These are phyloP conservation scores for Rhynchomys soricoides DNA, from an alignment of 2,113 vertebrate species.

Conservation along the genomic window DNA sequence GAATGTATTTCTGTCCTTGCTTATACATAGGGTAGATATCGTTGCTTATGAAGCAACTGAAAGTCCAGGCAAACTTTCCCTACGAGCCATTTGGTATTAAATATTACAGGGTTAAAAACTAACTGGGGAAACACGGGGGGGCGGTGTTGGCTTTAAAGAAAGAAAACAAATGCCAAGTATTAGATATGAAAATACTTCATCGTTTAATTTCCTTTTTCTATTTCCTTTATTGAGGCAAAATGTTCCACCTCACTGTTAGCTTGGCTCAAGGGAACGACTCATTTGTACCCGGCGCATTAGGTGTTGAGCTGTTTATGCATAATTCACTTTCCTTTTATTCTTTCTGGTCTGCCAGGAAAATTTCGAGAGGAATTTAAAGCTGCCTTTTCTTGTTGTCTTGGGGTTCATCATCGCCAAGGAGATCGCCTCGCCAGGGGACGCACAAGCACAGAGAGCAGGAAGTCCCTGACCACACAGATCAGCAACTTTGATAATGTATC, in stretches of 20 bases:
- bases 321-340: slow-evolving; percentile 68
- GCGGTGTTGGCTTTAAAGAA: slow-evolving; percentile 5
- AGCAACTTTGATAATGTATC: slow-evolving; percentile 93
- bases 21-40: not conserved
- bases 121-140: not conserved
- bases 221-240: not conserved
- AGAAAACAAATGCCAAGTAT: not conserved
- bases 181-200: not conserved
- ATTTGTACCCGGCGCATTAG: not conserved
- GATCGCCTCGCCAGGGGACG: slow-evolving; percentile 85
- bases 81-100: not conserved
- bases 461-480: slow-evolving; percentile 95
- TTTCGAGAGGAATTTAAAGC: slow-evolving; percentile 98
- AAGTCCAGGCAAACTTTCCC: not conserved
- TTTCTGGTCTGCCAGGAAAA: slow-evolving; percentile 89
- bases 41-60: not conserved
- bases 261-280: slow-evolving; percentile 58
- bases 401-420: slow-evolving; percentile 80
- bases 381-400: slow-evolving; percentile 93
- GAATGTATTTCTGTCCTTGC: not conserved
- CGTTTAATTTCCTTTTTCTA: slow-evolving; percentile 25
- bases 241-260: not conserved
- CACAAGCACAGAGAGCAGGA: slow-evolving; percentile 93
- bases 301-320: slow-evolving; percentile 45
- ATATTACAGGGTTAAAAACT: not conserved